Evolutionary conservation across 2,797 vertebrate genomes (phyloP), one percentile per base, ranked within the genome.

Genomic region (Mormyrops boulengeri): DNA sequence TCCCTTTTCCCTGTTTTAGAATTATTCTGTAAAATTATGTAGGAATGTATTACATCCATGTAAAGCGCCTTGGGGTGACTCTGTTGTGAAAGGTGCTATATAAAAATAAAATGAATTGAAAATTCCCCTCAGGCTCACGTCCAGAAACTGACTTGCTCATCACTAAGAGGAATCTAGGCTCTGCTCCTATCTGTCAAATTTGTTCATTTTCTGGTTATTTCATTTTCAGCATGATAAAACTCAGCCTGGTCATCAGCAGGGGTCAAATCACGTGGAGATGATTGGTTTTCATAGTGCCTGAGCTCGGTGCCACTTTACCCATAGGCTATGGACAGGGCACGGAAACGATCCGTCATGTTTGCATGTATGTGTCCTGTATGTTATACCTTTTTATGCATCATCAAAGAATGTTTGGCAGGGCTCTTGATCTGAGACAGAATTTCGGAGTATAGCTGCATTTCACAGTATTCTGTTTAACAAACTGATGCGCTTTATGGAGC

Each of bases 261-360:
- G 62, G 82, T 90, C 49, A 6, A 17, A 73, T 60, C 88, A 89
- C 89, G 73, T 88, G 90, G 88, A 93, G 3, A 90, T 90, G 57
- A 89, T 7, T 87, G 88, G 44, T 86, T 90, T 88, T 89, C 49
- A 9, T 53, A 9, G 12, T 17, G 3, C 49, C 6, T 7, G n/a
- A 26, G 47, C 26, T 52, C 34, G 22, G 49, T 11, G 50, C 47
- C 9, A 14, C 50, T 30, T 12, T 0, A 3, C n/a, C 47, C 44
- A 4, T n/a, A 1, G 7, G 44, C 80, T 84, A 49, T 8, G 22
- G 50, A 38, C 47, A 57, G 22, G 22, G 26, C 12, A 17, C 49
- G 2, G 44, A 50, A 2, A 30, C 1, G 4, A 30, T 86, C 19
- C 9, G 1, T 7, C 3, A 4, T 4, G 85, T 86, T 49, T 38